Base-by-base conservation (phyloP, 1,140 invertebrate genomes). In the Pemphigus obesinymphae region DNA sequence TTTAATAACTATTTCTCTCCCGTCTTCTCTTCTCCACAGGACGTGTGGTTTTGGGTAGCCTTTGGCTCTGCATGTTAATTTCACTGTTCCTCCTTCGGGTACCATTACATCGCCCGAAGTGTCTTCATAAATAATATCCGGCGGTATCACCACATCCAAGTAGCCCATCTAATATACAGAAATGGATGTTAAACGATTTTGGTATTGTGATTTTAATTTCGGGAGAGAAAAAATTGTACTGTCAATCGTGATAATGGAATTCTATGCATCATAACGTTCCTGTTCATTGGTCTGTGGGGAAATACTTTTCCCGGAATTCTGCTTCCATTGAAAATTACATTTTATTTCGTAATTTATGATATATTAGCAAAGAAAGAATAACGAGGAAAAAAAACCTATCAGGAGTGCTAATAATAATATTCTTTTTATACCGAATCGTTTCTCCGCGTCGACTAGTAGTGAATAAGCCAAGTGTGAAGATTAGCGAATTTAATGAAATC, bases 11-110 rank as follows among this genome's bases (percentile, higher is more conserved):
- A 97, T 94, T 84, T 94, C 92, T 83, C 89, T 89, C 68, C 92
- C 92, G 87, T 96, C 94, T 88, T 96, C 95, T 80, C 94, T 88
- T 72, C 92, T 90, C 96, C 96, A 98, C 82, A 91, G 92, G 63
- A 97, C 91, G 84, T 92, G 91, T 1, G 96, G 96, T 58, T 89
- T 87, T 0, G 96, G 96, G 86, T 93, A 93, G 2, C 96, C 96
- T 82, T 90, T 89, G 6, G 96, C 95, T 82, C 90, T 88, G 87
- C 92, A 93, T 73, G 87, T 88, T 81, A 93, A 85, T 83, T 89
- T 90, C 73, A 93, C 92, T 7, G 91, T 92, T 17, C 91, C 91
- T 72, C 94, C 93, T 88, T 96, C 95, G 29, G 92, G 91, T 13
- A 94, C 91, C 88, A 93, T 93, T 3, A 95, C 88, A 85, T 96